Percentiles rank a stretch among this genome's conserved stretches.
These are phyloP conservation scores for Rhopalosiphum maidis DNA, from an alignment of 1,140 invertebrate genomes.

Conservation along the genomic window DNA sequence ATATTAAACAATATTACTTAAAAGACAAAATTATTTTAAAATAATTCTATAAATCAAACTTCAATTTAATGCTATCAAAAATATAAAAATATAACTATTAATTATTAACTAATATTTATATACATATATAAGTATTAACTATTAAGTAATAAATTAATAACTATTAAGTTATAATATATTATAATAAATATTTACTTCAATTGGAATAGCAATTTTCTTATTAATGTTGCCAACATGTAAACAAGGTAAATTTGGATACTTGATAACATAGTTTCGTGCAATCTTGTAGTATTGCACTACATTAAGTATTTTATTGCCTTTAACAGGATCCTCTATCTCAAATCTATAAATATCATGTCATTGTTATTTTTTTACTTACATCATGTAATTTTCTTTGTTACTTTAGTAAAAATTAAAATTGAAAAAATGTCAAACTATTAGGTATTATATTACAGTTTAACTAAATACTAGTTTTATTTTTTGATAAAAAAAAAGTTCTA, in stretches of 20 bases:
- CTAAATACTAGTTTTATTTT: no score
- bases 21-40: not conserved
- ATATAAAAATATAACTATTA: not conserved
- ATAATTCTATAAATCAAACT: not conserved
- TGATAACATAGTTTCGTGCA: slow-evolving; percentile 65
- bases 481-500: no score
- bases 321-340: slow-evolving; percentile 57
- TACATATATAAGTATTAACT: no score
- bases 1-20: not conserved
- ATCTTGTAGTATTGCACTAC: slow-evolving; percentile 66
- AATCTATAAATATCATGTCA: slow-evolving; percentile 62
- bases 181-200: slow-evolving; percentile 63
- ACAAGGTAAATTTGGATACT: slow-evolving; percentile 68
- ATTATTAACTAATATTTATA: no score
- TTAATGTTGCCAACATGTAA: slow-evolving; percentile 68
- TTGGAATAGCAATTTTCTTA: slow-evolving; percentile 68
- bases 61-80: not conserved
- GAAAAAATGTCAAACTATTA: no score
- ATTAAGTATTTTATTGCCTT: slow-evolving; percentile 63
- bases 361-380: not conserved
- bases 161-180: not conserved
- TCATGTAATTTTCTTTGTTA: no score
- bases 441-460: no score
- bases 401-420: no score
- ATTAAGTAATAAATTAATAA: not conserved